Evolutionary conservation across 1,140 invertebrate species (phyloP).

Genomic region (Manduca sexta): DNA sequence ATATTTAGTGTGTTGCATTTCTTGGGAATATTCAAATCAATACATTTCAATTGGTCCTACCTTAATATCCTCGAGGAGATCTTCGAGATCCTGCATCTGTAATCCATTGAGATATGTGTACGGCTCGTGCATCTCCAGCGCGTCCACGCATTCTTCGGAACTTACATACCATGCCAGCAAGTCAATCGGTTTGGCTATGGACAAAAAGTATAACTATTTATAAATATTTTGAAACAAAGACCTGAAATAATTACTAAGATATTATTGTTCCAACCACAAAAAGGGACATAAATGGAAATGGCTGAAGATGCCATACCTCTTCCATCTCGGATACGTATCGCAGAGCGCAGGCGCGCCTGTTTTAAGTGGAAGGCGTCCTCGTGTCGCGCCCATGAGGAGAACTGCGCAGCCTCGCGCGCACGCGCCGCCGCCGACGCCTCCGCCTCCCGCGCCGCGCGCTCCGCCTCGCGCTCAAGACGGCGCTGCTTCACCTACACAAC

Average conservation of each 20-base stretch:
- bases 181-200: conserved; percentile 96
- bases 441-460: conserved; percentile 91
- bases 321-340: conserved; percentile 96
- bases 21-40: too few species aligned
- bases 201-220: too few species aligned
- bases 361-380: conserved; percentile 96
- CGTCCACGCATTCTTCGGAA: conserved; percentile 92
- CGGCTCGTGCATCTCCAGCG: conserved; percentile 98
- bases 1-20: too few species aligned
- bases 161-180: conserved; percentile 97
- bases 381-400: conserved; percentile 94
- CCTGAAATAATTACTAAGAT: background rate
- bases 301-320: conserved; percentile 70
- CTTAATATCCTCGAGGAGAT: conserved; percentile 97
- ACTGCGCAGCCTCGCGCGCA: conserved; percentile 95
- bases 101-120: conserved; percentile 96
- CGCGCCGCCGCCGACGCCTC: conserved; percentile 91
- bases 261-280: background rate
- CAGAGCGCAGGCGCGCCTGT: conserved; percentile 90
- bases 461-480: conserved; percentile 90
- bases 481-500: conserved; percentile 86
- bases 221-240: background rate
- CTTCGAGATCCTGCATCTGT: conserved; percentile 94
- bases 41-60: too few species aligned
- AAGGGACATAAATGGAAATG: too few species aligned